These are phyloP conservation scores for Phataginus tetradactyla DNA, from an alignment of 2,797 vertebrate species.

Conservation along the genomic window DNA sequence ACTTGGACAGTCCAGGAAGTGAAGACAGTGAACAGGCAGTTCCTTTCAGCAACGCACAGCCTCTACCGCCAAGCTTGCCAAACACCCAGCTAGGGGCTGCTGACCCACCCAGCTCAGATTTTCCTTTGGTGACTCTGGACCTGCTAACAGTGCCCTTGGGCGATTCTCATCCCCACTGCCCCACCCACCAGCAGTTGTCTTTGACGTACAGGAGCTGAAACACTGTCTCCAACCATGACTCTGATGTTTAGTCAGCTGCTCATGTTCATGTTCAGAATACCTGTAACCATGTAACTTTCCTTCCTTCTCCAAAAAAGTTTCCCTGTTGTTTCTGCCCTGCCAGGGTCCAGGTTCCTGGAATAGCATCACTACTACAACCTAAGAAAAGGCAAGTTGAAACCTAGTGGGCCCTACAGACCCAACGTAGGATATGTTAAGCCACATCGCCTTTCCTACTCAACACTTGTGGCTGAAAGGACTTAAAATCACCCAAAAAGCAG, in stretches of 20 bases:
- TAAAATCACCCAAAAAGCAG: not conserved
- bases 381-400: constrained; percentile 3
- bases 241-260: not conserved
- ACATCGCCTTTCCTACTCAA: not conserved
- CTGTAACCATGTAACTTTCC: not conserved
- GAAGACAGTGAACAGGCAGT: not conserved
- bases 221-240: constrained; percentile 18
- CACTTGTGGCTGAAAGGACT: not conserved
- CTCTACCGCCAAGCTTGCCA: not conserved
- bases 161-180: not conserved
- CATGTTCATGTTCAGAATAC: not conserved
- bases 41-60: not conserved
- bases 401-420: not conserved
- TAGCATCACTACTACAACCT: not conserved
- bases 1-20: not conserved
- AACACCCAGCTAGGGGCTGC: not conserved
- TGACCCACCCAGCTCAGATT: not conserved
- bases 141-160: not conserved
- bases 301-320: not conserved
- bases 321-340: not conserved
- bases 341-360: not conserved
- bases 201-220: not conserved
- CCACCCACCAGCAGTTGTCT: not conserved
- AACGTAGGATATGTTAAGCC: not conserved
- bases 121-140: constrained; percentile 34